Base-by-base conservation (phyloP, 2,888 invertebrate genomes). In the Hanleya hanleyi region DNA sequence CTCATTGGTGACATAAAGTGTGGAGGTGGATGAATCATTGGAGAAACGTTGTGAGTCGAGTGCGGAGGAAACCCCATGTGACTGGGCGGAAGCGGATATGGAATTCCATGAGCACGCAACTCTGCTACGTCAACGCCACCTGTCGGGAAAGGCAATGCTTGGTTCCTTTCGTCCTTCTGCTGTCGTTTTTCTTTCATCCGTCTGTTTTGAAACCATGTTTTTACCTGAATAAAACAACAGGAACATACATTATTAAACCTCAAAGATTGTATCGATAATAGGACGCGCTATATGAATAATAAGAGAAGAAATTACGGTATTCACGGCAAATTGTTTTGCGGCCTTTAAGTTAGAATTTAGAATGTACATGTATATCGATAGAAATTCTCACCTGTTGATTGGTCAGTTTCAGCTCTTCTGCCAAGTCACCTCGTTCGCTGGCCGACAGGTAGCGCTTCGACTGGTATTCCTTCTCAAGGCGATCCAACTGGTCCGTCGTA, bases 121-220 rank as follows among this genome's bases (percentile, higher is more conserved):
- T 85, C 82, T 15, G 80, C 64, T 47, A 83, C 69, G 69, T 84
- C 83, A 4, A 83, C 82, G 65, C 82, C 84, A 35, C 85, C 84
- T 77, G 83, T 83, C 15, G 84, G 84, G 36, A 83, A 67, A 36
- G 67, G 62, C 70, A 81, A 81, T 29, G 72, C 72, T 2, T 73
- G 75, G 29, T 69, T 67, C 36, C 75, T 72, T 35, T 79, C 79
- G 38, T 83, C 81, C 26, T 75, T 76, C 57, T 83, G 83, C n/a
- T n/a, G n/a, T 84, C 97, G 92, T 92, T 98, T 98, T 92, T 97
- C 97, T 91, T 97, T 98, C 91, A 97, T 97, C 91, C 97, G 93
- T 84, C 97, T 93, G 90, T 97, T 97, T 92, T 97, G 97, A 91
- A 97, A 97, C 97, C 97, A 97, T 29, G 97, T 97, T 93, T 97